phyloP scores from a whole-genome alignment of 1,140 invertebrate species.

The Zeugodacus cucurbitae region DNA sequence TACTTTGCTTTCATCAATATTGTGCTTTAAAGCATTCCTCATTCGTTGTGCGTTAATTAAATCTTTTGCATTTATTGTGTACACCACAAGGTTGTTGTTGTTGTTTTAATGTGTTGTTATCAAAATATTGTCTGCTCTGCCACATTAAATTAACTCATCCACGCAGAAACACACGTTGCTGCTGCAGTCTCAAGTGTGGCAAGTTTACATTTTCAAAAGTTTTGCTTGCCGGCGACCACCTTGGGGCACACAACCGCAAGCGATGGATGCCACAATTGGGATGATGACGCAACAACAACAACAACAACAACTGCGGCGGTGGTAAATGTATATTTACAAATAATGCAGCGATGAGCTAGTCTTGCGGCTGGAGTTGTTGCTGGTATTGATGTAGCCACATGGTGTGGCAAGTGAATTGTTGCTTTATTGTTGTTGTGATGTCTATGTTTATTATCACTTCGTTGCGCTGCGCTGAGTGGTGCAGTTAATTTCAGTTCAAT shows the following conservation, averaged over 20 bases:
- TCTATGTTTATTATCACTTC: slow-evolving; percentile 38
- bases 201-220: neutral
- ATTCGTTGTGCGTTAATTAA: neutral
- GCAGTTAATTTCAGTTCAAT: slow-evolving; percentile 25
- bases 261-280: neutral
- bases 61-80: neutral
- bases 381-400: neutral
- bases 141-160: neutral
- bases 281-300: neutral
- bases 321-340: neutral
- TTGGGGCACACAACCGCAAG: neutral
- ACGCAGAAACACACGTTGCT: neutral
- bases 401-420: slow-evolving; percentile 19
- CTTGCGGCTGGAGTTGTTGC: neutral
- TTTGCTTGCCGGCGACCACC: neutral
- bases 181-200: neutral
- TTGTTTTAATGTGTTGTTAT: neutral
- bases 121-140: neutral
- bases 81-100: neutral
- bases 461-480: neutral
- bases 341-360: neutral
- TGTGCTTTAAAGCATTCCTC: neutral
- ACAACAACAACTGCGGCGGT: neutral
- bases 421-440: neutral
- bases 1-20: neutral